Conservation (phyloP, 1,140 invertebrate genomes). For the Lycorma delicatula region DNA sequence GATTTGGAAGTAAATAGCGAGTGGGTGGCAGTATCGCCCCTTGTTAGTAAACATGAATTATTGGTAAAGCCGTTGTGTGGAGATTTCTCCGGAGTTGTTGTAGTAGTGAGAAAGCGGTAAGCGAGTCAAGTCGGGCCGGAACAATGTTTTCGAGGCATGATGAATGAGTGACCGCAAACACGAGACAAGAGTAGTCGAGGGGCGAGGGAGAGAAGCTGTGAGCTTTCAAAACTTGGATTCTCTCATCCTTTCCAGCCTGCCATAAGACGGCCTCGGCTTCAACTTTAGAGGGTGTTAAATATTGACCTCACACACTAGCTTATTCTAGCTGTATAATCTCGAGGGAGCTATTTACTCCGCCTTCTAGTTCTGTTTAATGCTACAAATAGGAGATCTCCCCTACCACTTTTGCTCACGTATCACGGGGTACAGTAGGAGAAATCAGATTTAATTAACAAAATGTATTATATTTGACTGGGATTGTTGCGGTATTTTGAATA, state of each 20-base stretch:
- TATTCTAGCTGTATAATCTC: background rate
- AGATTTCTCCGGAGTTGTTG: too few relatives aligned
- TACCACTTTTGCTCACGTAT: background rate
- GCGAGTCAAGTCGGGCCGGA: too few relatives aligned
- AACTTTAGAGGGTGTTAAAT: constrained; percentile 3
- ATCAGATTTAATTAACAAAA: constrained; percentile 6
- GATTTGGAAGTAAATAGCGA: too few relatives aligned
- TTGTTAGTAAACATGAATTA: too few relatives aligned
- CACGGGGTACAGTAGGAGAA: background rate
- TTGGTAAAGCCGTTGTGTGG: too few relatives aligned
- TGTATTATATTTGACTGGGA: constrained; percentile 6
- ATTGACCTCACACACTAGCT: background rate
- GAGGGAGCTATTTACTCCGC: background rate
- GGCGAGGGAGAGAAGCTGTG: too few relatives aligned
- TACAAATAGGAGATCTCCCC: background rate
- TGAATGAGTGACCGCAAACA: constrained; percentile 6
- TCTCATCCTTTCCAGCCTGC: background rate
- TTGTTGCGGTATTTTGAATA: constrained; percentile 5
- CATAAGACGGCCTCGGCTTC: background rate
- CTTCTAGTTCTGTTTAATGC: background rate
- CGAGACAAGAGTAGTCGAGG: background rate
- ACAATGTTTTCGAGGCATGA: too few relatives aligned
- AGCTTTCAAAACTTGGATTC: background rate
- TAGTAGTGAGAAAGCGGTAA: too few relatives aligned
- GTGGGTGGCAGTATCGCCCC: too few relatives aligned